These are phyloP conservation scores for Camponotus pennsylvanicus DNA, from an alignment of 1,140 invertebrate genomes.

Conservation along the genomic window DNA sequence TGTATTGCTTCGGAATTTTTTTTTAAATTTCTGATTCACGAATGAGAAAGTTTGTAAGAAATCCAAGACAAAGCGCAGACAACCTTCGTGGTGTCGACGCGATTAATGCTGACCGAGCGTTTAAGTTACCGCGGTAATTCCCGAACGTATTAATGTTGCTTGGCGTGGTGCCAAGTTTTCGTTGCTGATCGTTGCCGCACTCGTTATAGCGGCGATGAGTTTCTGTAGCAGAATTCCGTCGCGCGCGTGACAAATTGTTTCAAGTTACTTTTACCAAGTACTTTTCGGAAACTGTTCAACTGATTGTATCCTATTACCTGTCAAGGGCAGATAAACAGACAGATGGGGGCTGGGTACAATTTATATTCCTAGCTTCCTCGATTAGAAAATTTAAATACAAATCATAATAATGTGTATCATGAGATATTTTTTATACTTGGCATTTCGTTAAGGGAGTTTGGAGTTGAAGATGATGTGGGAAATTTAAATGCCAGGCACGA, in stretches of 20 bases:
- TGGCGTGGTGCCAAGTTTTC: slow-evolving; percentile 66
- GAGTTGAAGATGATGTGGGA: background rate
- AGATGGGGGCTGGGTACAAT: background rate
- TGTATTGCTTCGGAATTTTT: too few species aligned
- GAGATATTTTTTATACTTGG: background rate
- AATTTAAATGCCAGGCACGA: background rate
- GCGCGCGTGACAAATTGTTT: slow-evolving; percentile 33
- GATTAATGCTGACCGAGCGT: slow-evolving; percentile 64
- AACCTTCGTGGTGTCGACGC: slow-evolving; percentile 5
- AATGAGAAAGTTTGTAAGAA: background rate
- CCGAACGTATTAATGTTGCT: slow-evolving; percentile 66
- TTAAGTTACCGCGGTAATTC: slow-evolving; percentile 68
- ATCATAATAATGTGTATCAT: too few species aligned
- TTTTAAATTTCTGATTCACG: background rate
- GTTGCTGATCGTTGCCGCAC: slow-evolving; percentile 71
- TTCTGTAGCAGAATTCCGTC: slow-evolving; percentile 44
- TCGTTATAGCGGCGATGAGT: slow-evolving; percentile 63
- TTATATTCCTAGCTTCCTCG: background rate
- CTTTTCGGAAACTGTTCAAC: slow-evolving; percentile 9
- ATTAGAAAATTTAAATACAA: slow-evolving; percentile 12
- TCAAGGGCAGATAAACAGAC: background rate
- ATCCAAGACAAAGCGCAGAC: background rate
- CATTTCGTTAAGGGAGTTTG: too few species aligned
- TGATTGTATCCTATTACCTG: background rate
- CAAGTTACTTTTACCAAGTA: slow-evolving; percentile 40